Evolutionary conservation across 2,113 vertebrate species (phyloP), one percentile per base, ranked within the genome.

Genomic region (Mohoua ochrocephala): DNA sequence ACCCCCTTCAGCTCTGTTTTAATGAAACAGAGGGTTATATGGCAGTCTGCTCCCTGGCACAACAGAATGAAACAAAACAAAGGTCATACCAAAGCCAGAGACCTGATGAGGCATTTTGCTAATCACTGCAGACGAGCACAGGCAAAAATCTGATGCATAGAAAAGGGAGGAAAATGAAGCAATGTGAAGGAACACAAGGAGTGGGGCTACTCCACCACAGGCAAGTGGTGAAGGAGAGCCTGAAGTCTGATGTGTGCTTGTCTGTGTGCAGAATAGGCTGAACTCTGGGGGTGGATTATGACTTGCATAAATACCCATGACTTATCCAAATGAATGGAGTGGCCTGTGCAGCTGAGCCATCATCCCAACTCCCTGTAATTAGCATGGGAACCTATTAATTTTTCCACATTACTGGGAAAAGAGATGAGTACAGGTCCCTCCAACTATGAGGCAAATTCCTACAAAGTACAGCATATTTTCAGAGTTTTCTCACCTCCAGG

Each of bases 351-450:
- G 78, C 75, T 92, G 16, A 87, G 89, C 54, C 64, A 81, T 53
- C 50, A 63, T 18, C 76, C 37, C 59, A 78, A 21, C 9, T 81
- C 86, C 88, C 91, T 92, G 39, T 95, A 92, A 96, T 96, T 95
- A 96, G 42, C 83, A 92, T 67, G 64, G 59, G 44, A 89, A 93
- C 76, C 54, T 70, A 95, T 37, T 91, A 67, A 77, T 95, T 78
- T 94, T 84, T 91, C 60, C 73, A 87, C 52, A 24, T 75, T 84
- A 24, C 54, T 57, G 61, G 67, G 45, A 79, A 85, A 60, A 71
- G n/a, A 85, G 61, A 79, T 14, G 24, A 85, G 41, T 67, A 87
- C 57, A 64, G 35, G n/a, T 68, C 31, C 17, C 16, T 79, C 49
- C 49, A 85, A 82, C 52, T 60, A 19, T 18, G 24, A 89, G 64